Evolutionary conservation across 2,797 vertebrate species (phyloP).

Genomic region (Miichthys miiuy): DNA sequence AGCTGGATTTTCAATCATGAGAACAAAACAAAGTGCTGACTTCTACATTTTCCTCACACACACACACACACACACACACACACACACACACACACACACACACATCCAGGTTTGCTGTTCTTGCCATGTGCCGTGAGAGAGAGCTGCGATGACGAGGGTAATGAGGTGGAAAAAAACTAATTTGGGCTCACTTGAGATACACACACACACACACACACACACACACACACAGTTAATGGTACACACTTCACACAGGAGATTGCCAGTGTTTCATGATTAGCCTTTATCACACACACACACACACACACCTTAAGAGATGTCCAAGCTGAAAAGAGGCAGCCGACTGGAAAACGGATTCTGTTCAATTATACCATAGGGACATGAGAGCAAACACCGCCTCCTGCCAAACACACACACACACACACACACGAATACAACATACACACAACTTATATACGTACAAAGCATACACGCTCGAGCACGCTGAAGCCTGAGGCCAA

Average conservation of each 20-base stretch:
- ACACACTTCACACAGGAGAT: conserved; percentile 48
- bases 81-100: conserved; percentile 26
- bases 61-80: conserved; percentile 18
- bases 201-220: conserved; percentile 38
- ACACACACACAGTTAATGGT: conserved; percentile 40
- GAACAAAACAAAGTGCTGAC: conserved; percentile 40
- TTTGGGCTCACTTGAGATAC: conserved; percentile 76
- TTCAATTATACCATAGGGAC: conserved; percentile 70
- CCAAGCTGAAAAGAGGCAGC: conserved; percentile 53
- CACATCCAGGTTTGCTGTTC: conserved; percentile 31
- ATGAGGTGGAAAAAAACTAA: conserved; percentile 84
- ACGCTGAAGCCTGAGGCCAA: neutral
- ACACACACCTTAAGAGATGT: conserved; percentile 25
- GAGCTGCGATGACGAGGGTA: conserved; percentile 76
- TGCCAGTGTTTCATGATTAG: conserved; percentile 42
- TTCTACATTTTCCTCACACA: conserved; percentile 3
- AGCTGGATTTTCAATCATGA: conserved; percentile 21
- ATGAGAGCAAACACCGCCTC: conserved; percentile 20
- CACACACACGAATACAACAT: neutral
- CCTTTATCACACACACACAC: conserved; percentile 42
- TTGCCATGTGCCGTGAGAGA: conserved; percentile 48
- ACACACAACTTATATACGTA: neutral
- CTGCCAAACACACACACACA: conserved; percentile 11
- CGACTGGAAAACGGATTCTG: conserved; percentile 68
- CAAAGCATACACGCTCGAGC: neutral